Evolutionary conservation across 1,140 invertebrate genomes (phyloP), one percentile per base, ranked within the genome.

Genomic region (Bombus impatiens): DNA sequence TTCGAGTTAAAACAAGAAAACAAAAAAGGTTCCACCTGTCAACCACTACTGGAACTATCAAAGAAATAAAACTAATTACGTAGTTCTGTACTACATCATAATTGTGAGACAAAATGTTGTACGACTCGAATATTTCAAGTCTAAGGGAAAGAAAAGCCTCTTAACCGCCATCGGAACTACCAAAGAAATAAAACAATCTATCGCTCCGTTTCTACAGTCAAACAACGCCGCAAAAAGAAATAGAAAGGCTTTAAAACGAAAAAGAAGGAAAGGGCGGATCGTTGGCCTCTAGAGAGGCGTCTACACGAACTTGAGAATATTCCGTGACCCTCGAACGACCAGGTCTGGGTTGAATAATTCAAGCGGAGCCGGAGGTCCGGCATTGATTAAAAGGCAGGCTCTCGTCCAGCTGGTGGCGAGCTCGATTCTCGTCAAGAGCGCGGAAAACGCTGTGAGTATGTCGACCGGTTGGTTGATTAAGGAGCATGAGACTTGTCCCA

Each of bases 381-480:
- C 78, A 81, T 86, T 86, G 84, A 86, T 86, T 86, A 86, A 86
- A 86, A 81, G 78, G 78, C 84, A 81, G 53, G 40, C 57, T 62
- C 76, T 78, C 37, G 62, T 77, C 35, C 75, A 6, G 35, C 47
- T n/a, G 3, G 35, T 57, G 82, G 32, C 35, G 59, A 53, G 71
- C 62, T 53, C 76, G 84, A 81, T 81, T 74, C 57, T 40, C 44
- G 78, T 72, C 62, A 67, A 72, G 53, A 67, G 57, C 76, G 37
- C 67, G 72, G 81, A 77, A 77, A 77, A 83, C 74, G 72, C 35
- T n/a, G 25, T 25, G 42, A 83, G 42, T 44, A 83, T 35, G 59
- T 77, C 53, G 15, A 4, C 40, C 4, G 37, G 57, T 47, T 35
- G 76, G 5, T 79, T 84, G 82, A 84, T 84, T 62, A 79, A 84